Base-by-base conservation (phyloP, 2,888 invertebrate species). In the Stenolophus ochropezus region DNA sequence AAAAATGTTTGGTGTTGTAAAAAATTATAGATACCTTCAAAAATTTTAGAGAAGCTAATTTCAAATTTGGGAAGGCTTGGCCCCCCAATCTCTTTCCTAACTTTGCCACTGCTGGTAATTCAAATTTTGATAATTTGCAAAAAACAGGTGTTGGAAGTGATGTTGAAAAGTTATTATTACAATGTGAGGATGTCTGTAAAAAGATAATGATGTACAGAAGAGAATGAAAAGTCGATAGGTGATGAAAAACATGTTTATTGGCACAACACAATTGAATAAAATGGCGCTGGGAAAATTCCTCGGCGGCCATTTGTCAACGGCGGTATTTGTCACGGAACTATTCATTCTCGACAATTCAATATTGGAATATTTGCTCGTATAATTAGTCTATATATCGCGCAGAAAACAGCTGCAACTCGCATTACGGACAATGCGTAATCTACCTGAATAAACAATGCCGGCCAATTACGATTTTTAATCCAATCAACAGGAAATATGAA, bases 321-420 rank as follows among this genome's bases (percentile, higher is more conserved):
- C 61, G 61, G 61, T 61, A 61, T 61, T 61, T 61, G 61, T 61
- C 61, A 61, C 61, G 21, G 61, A 61, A 61, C 61, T 61, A 61
- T 61, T 61, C 61, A 61, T 61, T 61, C 61, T 61, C 61, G 61
- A 61, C 61, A 61, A 61, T 61, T 61, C 61, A 61, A 61, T 61
- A 61, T 61, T 61, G 61, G 61, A 61, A 61, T 61, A 61, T 61
- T 61, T 61, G 61, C 61, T 61, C 61, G 61, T 61, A 61, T 61
- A 61, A 61, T 61, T 61, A 61, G 61, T 61, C 25, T 61, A 61
- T 21, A 56, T 56, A 20, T 53, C 51, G 16, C 56, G 56, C 11
- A 25, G 61, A 61, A 61, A 14, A 61, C 21, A 21, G 20, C 56
- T 56, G 61, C n/a, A 61, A 18, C 33, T 42, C 11, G 16, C 33